Evolutionary conservation across 2,797 vertebrate genomes (phyloP).

Genomic region (Taeniopygia guttata): DNA sequence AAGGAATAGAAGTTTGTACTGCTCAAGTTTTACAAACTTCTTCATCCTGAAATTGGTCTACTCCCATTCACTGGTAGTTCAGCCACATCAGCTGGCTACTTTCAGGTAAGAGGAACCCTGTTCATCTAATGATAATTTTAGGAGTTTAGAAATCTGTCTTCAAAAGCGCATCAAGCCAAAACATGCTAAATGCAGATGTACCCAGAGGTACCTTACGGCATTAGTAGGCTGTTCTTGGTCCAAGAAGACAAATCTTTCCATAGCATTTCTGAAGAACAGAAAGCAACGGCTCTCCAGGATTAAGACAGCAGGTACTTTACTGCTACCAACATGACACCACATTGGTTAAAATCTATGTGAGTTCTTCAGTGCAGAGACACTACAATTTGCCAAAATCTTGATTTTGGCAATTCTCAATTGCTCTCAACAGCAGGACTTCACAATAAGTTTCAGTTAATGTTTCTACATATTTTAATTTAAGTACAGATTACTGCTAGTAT

Average conservation of each 20-base stretch:
- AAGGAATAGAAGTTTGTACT: not conserved
- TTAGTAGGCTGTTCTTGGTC: not conserved
- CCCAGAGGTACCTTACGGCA: not conserved
- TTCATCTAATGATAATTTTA: not conserved
- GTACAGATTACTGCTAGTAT: not conserved
- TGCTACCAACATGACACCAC: not conserved
- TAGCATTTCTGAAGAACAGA: slow-evolving; percentile 31
- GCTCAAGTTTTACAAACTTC: not conserved
- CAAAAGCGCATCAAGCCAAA: slow-evolving; percentile 13
- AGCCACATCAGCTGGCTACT: not conserved
- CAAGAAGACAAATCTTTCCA: not conserved
- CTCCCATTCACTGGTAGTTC: not conserved
- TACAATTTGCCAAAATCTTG: not conserved
- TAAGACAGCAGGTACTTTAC: not conserved
- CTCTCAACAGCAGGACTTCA: not conserved
- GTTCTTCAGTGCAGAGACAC: not conserved
- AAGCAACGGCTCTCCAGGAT: not conserved
- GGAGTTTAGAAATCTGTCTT: not conserved
- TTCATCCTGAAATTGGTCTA: not conserved
- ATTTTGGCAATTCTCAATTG: not conserved
- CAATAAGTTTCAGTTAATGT: not conserved
- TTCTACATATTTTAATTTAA: not conserved
- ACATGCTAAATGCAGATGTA: not conserved
- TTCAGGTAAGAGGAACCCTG: not conserved
- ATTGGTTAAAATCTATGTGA: not conserved